Evolutionary conservation across 2,113 vertebrate genomes (phyloP), one percentile per base, ranked within the genome.

Genomic region (Corydoras maculifer): DNA sequence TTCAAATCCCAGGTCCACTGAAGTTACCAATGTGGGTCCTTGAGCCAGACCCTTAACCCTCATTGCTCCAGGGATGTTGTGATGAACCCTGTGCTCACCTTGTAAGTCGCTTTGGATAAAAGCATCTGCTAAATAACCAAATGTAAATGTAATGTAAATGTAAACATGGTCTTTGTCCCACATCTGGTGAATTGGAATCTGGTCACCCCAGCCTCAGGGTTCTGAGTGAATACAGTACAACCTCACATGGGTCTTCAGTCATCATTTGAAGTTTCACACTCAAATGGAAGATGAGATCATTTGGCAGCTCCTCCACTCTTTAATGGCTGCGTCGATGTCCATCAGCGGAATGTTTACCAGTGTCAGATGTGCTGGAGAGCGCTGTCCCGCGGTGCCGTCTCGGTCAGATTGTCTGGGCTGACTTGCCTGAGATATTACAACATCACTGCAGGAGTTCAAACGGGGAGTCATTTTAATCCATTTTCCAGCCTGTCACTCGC

Each of bases 351-450:
- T 69, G 75, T 54, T 77, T 73, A 59, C 73, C 54, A 12, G 60
- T 69, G 70, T 69, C 35, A 43, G 35, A 43, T 43, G 35, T 43
- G 35, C 35, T 69, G 49, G 2, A 9, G 61, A 18, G 3, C 70
- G 50, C 14, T 32, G 55, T 15, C 61, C 32, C 2, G 31, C 43
- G 65, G 54, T 10, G 49, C 55, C 58, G 61, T 61, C 60, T 61
- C 55, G 60, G 43, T 58, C 32, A 51, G 30, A 25, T 62, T 29
- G 62, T 67, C 43, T 60, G 48, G 55, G 57, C 29, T 54, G 55
- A 72, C 64, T 72, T 72, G 55, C 43, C 62, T 72, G 43, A 65
- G 62, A 72, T 62, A 65, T 65, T 65, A 25, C 62, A 65, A 51
- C 55, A 66, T 73, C 43, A 66, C 63, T 14, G 49, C 29, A 60